Percentiles rank a stretch among this genome's conserved stretches.
These are phyloP conservation scores for Malacoraja senta DNA, from an alignment of 2,797 vertebrate species.

Conservation along the genomic window DNA sequence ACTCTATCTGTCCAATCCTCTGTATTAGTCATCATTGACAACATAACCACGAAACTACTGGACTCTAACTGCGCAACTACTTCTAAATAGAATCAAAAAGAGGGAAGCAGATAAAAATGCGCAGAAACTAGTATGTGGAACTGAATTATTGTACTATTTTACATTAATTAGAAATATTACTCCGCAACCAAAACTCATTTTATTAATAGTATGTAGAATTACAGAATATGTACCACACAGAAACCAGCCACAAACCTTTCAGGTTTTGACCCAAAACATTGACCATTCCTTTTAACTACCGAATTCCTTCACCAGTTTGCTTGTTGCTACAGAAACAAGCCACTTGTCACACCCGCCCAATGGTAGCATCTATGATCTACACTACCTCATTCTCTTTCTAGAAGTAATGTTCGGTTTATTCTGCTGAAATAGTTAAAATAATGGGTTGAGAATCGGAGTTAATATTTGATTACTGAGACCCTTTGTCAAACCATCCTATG, in stretches of 20 bases:
- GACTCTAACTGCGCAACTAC: background rate
- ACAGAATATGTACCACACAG: background rate
- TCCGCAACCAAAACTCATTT: background rate
- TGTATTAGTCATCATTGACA: background rate
- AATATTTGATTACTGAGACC: too few relatives aligned
- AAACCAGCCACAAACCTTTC: too few relatives aligned
- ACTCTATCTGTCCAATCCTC: background rate
- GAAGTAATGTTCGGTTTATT: too few relatives aligned
- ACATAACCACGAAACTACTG: background rate
- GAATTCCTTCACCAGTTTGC: too few relatives aligned
- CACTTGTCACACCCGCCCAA: background rate
- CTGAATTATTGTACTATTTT: background rate
- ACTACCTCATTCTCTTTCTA: background rate
- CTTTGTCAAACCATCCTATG: too few relatives aligned
- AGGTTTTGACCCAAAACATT: too few relatives aligned
- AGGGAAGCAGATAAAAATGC: background rate
- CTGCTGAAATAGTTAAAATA: too few relatives aligned
- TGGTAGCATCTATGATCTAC: background rate
- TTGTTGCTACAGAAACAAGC: background rate
- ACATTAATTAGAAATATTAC: background rate
- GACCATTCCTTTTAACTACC: too few relatives aligned
- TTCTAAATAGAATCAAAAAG: background rate
- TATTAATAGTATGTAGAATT: background rate
- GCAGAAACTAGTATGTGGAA: background rate
- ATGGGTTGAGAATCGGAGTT: too few relatives aligned